Conservation (phyloP, 2,113 vertebrate species). For the Lasiurus cinereus region DNA sequence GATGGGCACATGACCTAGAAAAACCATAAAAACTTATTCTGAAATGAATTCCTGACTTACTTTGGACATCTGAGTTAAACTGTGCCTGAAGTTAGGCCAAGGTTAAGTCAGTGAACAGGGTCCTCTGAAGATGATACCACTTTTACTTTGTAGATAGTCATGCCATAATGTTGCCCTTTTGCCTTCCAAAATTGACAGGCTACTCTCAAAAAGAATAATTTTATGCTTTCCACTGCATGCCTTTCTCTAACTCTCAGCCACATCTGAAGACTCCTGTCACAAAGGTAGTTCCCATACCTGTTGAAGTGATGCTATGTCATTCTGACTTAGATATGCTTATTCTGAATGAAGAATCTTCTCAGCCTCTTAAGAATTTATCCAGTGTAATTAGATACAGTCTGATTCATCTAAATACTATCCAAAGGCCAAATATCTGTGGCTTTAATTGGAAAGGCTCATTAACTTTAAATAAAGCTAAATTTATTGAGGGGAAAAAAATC, state of each 20-base stretch:
- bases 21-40: constrained; percentile 17
- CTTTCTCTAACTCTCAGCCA: constrained; percentile 66
- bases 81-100: not conserved
- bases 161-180: not conserved
- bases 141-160: not conserved
- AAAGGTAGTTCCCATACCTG: constrained; percentile 74
- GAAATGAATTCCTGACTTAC: not conserved
- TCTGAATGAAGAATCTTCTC: constrained; percentile 79
- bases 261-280: constrained; percentile 69
- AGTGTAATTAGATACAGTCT: constrained; percentile 84
- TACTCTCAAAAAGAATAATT: constrained; percentile 35
- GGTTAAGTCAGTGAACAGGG: not conserved
- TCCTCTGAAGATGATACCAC: not conserved
- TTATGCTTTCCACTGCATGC: not conserved
- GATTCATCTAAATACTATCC: constrained; percentile 86
- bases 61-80: not conserved
- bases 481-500: constrained; percentile 78
- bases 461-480: constrained; percentile 87
- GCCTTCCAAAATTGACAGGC: not conserved
- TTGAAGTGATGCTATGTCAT: constrained; percentile 71
- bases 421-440: constrained; percentile 87
- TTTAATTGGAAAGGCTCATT: constrained; percentile 89
- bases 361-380: constrained; percentile 85
- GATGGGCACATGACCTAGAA: not conserved
- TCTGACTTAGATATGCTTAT: constrained; percentile 75